Evolutionary conservation across 2,113 vertebrate genomes (phyloP).

Genomic region (Maccullochella peelii): DNA sequence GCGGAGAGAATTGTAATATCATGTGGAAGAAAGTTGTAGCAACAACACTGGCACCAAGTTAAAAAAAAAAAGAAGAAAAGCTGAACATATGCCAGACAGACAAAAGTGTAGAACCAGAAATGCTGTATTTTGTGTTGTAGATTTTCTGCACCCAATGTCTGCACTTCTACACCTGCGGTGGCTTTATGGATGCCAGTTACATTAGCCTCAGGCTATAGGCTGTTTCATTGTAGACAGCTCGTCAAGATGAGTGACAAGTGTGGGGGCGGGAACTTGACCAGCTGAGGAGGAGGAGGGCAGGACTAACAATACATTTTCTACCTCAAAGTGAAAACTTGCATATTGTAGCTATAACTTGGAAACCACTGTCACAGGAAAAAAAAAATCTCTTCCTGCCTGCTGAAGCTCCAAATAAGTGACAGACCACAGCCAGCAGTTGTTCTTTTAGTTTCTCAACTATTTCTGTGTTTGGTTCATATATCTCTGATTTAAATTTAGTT

Average conservation of each 20-base stretch:
- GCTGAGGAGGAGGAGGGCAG: slow-evolving; percentile 62
- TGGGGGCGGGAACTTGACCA: slow-evolving; percentile 67
- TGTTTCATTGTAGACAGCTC: slow-evolving; percentile 60
- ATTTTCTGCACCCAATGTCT: slow-evolving; percentile 19
- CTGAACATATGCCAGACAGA: slow-evolving; percentile 30
- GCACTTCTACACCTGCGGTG: slow-evolving; percentile 20
- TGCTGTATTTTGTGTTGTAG: slow-evolving; percentile 4
- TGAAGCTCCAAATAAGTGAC: slow-evolving; percentile 7
- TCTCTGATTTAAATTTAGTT: slow-evolving; percentile 3
- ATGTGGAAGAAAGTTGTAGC: neutral
- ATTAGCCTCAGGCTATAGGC: slow-evolving; percentile 53
- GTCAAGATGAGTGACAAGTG: slow-evolving; percentile 72
- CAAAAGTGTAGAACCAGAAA: slow-evolving; percentile 1
- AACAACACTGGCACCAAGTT: neutral
- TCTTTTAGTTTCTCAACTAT: neutral
- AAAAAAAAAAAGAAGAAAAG: neutral
- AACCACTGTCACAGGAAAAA: slow-evolving; percentile 13
- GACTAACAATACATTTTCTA: slow-evolving; percentile 62
- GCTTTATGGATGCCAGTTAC: slow-evolving; percentile 56
- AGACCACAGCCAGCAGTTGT: neutral
- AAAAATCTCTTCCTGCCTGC: slow-evolving; percentile 3
- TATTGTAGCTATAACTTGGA: slow-evolving; percentile 48
- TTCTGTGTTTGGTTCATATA: neutral
- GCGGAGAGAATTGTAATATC: neutral
- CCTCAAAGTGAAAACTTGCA: slow-evolving; percentile 65